These are phyloP conservation scores for Cydia amplana DNA, from an alignment of 1,140 invertebrate genomes.

Conservation along the genomic window DNA sequence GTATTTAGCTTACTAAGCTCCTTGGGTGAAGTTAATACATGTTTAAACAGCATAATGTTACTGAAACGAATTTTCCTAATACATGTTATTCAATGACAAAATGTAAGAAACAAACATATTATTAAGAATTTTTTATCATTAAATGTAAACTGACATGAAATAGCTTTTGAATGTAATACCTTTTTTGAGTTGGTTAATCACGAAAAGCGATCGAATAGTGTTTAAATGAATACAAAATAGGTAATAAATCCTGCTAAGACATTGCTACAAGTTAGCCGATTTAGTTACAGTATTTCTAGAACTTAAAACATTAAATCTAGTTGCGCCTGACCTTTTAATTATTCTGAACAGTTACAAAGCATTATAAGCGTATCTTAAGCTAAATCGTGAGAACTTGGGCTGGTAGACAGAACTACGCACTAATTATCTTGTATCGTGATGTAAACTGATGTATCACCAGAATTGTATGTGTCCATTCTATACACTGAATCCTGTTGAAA, in stretches of 20 bases:
- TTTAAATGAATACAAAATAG: background rate
- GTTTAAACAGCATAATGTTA: too few relatives aligned
- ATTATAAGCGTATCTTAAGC: conserved; percentile 16
- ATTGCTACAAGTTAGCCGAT: background rate
- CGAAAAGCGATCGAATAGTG: too few relatives aligned
- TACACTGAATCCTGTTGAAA: background rate
- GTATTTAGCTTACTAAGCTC: too few relatives aligned
- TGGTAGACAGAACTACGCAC: background rate
- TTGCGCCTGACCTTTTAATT: conserved; percentile 15
- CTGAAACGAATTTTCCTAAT: too few relatives aligned
- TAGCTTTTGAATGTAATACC: too few relatives aligned
- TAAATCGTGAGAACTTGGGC: conserved; percentile 1
- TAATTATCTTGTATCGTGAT: conserved; percentile 1
- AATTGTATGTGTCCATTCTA: background rate
- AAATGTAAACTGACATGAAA: too few relatives aligned
- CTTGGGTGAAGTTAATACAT: too few relatives aligned
- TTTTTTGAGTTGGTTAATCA: too few relatives aligned
- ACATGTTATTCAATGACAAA: too few relatives aligned
- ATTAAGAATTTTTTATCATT: too few relatives aligned
- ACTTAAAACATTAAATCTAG: background rate
- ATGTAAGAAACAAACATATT: too few relatives aligned
- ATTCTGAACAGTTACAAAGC: background rate
- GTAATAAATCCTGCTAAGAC: conserved; percentile 3
- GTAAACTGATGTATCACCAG: background rate
- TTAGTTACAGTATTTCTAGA: background rate